Evolutionary conservation across 2,888 invertebrate genomes (phyloP), one percentile per base, ranked within the genome.

Genomic region (Oxystoma pomonae): DNA sequence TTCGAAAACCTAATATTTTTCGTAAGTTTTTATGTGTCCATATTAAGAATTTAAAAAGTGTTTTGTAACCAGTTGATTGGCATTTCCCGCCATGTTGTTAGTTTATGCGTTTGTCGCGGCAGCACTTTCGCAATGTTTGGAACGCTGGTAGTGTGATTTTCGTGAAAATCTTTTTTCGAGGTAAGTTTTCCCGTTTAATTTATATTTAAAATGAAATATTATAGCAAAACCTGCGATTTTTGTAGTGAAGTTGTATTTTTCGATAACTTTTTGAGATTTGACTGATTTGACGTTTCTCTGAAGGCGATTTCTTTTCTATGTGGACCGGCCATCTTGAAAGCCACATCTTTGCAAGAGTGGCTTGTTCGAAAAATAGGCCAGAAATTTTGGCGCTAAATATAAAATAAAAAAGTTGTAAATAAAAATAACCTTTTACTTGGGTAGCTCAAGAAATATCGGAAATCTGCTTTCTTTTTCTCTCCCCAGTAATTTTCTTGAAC

Each of bases 111-210:
- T 70, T 57, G 65, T 60, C 69, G 71, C 71, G 70, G 73, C 74
- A 75, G 74, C 73, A 73, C 70, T 65, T 64, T 73, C 71, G 74
- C 69, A 68, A 74, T 75, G 74, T 71, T 72, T 72, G 68, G 72
- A 72, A 73, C 71, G 73, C 73, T 73, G 67, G 69, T 70, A 69
- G 72, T n/a, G n/a, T 72, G 72, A 72, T 71, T 73, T 71, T 68
- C 63, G 64, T 64, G 66, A 73, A 73, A 68, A 67, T 68, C 65
- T 67, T 58, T 66, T 68, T 64, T 56, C 63, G 66, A 72, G 73
- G 74, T 74, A 72, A 74, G 66, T 65, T 58, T 67, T 63, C 53
- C 49, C 21, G n/a, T 19, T 18, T 64, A 62, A 66, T 67, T 58
- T 69, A 68, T 63, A 61, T 58, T 65, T 59, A 64, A 63, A 63